A percentile compares a stretch with the other conserved stretches of the same genome.
Evolutionary conservation across 2,888 invertebrate genomes (phyloP).

Genomic region (Dynastes hyllus): DNA sequence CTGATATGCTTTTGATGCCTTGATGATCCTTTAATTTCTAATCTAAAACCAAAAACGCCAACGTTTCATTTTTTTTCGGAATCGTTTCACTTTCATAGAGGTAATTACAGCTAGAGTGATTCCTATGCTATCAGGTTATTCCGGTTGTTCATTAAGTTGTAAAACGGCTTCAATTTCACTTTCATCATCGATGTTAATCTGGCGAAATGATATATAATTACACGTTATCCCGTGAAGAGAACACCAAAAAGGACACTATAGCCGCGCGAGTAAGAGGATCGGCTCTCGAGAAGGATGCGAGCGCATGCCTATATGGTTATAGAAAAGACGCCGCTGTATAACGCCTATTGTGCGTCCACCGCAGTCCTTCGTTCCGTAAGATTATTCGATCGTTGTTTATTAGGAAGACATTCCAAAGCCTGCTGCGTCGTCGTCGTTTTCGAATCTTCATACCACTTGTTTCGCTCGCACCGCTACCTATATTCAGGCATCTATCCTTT

Average conservation of each 20-base stretch:
- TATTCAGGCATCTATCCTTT: neutral
- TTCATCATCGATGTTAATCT: conserved; percentile 23
- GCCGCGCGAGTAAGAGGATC: neutral
- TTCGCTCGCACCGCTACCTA: neutral
- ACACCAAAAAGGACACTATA: neutral
- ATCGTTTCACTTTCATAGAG: no score
- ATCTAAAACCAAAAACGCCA: no score
- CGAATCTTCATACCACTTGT: neutral
- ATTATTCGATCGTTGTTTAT: conserved; percentile 41
- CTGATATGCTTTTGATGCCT: no score
- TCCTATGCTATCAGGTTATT: neutral
- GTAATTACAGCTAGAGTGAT: no score
- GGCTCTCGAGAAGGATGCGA: conserved; percentile 31
- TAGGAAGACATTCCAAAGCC: conserved; percentile 36
- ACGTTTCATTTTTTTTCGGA: no score
- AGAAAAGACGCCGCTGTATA: conserved; percentile 42
- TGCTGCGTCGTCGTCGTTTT: neutral
- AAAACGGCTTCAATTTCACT: conserved; percentile 13
- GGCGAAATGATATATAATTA: conserved; percentile 23
- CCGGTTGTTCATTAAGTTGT: conserved; percentile 19
- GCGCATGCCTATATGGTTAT: conserved; percentile 33
- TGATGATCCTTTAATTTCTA: no score
- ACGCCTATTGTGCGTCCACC: conserved; percentile 39
- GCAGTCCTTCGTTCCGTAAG: conserved; percentile 11
- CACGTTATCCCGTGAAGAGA: neutral